Conservation (phyloP, 2,113 vertebrate species). For the Caretta caretta region DNA sequence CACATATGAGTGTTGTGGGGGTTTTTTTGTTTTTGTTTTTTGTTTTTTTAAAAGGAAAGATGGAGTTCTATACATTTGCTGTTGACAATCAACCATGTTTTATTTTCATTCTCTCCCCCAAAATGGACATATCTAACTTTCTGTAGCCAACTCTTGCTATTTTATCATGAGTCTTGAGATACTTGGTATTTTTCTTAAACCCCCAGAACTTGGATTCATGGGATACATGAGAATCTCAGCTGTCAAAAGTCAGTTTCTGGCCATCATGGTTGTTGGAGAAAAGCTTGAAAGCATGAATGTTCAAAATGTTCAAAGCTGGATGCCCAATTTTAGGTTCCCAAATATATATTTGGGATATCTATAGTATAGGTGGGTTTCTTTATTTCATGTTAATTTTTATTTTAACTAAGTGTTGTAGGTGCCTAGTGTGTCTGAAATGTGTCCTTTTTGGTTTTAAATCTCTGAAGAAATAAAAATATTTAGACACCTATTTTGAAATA, state of each 20-base stretch:
- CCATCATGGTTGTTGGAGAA: neutral
- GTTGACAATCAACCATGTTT: neutral
- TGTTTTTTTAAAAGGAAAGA: neutral
- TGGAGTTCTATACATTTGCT: neutral
- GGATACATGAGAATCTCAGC: neutral
- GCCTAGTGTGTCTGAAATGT: neutral
- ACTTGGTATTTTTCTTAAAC: neutral
- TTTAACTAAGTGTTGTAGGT: neutral
- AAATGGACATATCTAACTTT: neutral
- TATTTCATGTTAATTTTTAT: neutral
- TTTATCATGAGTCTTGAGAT: neutral
- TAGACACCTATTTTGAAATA: neutral
- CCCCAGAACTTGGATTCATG: neutral
- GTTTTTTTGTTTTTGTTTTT: no score
- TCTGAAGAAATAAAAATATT: neutral
- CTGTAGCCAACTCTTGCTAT: neutral
- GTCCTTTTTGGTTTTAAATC: neutral
- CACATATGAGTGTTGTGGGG: neutral
- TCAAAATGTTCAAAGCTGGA: neutral
- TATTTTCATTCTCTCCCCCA: neutral
- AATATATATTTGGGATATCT: neutral
- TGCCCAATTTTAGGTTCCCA: neutral
- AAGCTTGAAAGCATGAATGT: neutral
- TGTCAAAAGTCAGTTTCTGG: neutral
- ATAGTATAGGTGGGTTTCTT: neutral